phyloP scores from a whole-genome alignment of 2,888 invertebrate species.

The Leucophenga maculata region DNA sequence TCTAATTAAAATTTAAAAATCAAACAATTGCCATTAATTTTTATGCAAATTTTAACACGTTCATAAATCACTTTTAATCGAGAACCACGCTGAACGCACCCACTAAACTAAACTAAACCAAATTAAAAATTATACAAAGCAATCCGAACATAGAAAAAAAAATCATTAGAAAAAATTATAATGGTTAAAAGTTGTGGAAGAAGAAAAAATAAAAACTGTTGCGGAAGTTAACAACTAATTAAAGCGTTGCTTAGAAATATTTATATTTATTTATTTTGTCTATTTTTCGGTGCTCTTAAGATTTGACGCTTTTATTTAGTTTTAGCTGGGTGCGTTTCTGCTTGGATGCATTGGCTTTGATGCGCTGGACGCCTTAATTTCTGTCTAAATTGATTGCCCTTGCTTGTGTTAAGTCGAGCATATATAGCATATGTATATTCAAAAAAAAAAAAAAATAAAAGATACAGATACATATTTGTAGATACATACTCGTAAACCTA shows the following conservation, averaged over 20 bases:
- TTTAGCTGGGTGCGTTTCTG: slow-evolving; percentile 47
- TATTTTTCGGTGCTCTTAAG: background rate
- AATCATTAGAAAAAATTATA: slow-evolving; percentile 6
- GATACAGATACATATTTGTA: slow-evolving; percentile 25
- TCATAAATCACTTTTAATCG: slow-evolving; percentile 53
- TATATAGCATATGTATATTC: slow-evolving; percentile 27
- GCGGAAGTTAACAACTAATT: slow-evolving; percentile 63
- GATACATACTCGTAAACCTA: slow-evolving; percentile 13
- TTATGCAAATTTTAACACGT: slow-evolving; percentile 44
- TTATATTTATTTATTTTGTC: background rate
- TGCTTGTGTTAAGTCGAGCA: slow-evolving; percentile 63
- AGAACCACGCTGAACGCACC: slow-evolving; percentile 9
- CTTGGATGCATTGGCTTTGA: slow-evolving; percentile 58
- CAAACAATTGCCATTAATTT: slow-evolving; percentile 57
- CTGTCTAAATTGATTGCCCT: slow-evolving; percentile 59
- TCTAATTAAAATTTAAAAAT: slow-evolving; percentile 54
- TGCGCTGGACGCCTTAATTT: slow-evolving; percentile 15
- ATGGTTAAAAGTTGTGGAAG: slow-evolving; percentile 24
- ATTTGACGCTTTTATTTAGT: background rate
- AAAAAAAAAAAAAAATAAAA: background rate
- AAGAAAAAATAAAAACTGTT: slow-evolving; percentile 52
- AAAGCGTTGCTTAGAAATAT: slow-evolving; percentile 50
- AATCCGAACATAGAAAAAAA: background rate
- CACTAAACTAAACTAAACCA: background rate
- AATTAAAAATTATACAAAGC: background rate